A percentile compares a stretch with the other conserved stretches of the same genome.
Evolutionary conservation across 1,140 invertebrate species (phyloP).

Genomic region (Drosophila tani): DNA sequence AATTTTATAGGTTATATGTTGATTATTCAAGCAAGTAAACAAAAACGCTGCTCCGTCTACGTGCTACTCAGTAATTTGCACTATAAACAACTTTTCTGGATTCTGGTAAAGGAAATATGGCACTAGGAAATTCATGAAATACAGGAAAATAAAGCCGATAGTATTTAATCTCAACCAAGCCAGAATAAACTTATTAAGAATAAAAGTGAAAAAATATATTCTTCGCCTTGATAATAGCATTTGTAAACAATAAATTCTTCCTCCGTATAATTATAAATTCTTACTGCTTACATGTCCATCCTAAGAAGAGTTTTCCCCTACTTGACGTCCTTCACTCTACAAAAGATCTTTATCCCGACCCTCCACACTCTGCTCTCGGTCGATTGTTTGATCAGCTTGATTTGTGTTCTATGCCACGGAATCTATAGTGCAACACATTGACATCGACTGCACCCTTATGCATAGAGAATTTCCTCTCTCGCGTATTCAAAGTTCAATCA

Average conservation of each 20-base stretch:
- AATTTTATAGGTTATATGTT: slow-evolving; percentile 13
- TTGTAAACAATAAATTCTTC: too few species aligned
- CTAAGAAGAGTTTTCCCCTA: not conserved
- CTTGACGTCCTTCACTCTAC: not conserved
- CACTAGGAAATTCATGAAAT: not conserved
- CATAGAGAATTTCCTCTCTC: slow-evolving; percentile 8
- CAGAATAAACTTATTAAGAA: not conserved
- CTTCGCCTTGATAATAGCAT: not conserved
- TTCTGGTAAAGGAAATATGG: not conserved
- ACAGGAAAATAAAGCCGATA: not conserved
- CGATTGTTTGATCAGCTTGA: slow-evolving; percentile 36
- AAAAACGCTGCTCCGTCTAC: not conserved
- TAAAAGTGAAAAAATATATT: too few species aligned
- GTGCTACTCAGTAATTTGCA: not conserved
- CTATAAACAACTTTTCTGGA: not conserved
- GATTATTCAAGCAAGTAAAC: slow-evolving; percentile 6
- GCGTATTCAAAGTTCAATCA: slow-evolving; percentile 62
- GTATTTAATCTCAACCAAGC: too few species aligned
- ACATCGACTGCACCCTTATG: slow-evolving; percentile 21
- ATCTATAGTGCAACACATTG: slow-evolving; percentile 3
- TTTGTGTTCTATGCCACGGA: slow-evolving; percentile 16
- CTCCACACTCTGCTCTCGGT: not conserved
- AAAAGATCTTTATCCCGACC: not conserved
- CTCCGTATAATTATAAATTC: not conserved
- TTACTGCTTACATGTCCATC: not conserved